Percentiles rank a stretch among this genome's conserved stretches.
Conservation (phyloP, 2,113 vertebrate genomes). For the Alces alces region DNA sequence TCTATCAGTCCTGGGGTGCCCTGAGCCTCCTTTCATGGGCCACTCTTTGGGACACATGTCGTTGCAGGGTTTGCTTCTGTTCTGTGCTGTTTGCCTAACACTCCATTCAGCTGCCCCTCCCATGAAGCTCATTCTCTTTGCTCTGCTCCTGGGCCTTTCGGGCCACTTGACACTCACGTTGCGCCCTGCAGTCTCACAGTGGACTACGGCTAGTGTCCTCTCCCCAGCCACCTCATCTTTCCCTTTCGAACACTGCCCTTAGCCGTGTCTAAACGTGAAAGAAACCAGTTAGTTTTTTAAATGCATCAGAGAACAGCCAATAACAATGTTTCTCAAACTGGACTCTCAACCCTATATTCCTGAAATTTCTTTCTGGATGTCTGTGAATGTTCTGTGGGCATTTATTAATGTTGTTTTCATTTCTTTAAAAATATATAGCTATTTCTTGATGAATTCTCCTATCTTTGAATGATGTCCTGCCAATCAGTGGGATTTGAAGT, state of each 20-base stretch:
- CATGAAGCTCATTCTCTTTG: background rate
- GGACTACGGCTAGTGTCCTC: background rate
- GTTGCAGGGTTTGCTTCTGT: background rate
- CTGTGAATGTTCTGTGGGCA: background rate
- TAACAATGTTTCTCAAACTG: background rate
- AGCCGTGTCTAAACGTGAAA: background rate
- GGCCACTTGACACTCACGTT: background rate
- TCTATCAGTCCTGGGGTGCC: background rate
- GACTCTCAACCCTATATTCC: background rate
- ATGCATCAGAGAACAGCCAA: background rate
- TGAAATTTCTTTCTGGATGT: background rate
- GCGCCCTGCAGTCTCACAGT: background rate
- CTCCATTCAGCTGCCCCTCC: background rate
- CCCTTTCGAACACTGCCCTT: background rate
- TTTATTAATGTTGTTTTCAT: background rate
- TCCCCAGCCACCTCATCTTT: background rate
- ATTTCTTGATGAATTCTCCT: background rate
- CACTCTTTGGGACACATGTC: background rate
- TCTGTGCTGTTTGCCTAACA: background rate
- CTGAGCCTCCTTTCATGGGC: background rate
- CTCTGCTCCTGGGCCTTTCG: background rate
- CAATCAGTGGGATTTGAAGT: background rate
- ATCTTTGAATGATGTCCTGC: background rate
- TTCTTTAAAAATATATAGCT: background rate
- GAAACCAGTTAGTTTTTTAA: background rate